Evolutionary conservation across 2,888 invertebrate genomes (phyloP), one percentile per base, ranked within the genome.

Genomic region (Tortrix viridana): DNA sequence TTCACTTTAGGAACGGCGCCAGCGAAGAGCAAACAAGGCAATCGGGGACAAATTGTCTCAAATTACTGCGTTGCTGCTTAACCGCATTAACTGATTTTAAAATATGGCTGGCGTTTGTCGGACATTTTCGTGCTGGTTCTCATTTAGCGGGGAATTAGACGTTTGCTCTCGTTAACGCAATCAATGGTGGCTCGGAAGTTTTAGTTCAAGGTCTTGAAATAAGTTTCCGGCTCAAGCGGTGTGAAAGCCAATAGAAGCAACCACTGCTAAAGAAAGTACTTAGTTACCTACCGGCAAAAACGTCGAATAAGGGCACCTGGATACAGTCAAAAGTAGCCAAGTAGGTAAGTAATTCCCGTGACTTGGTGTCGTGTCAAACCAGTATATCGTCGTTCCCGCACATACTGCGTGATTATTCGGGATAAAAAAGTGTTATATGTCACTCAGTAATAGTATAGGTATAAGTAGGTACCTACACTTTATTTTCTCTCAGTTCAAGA

Each of bases 21-120:
- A 75, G 74, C 79, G 80, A 86, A 82, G 80, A 78, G 73, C 81
- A 80, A 79, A 88, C 84, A 80, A 81, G 86, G 74, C 78, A 81
- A 82, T 82, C 76, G 72, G 74, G 76, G 67, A 70, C 73, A 85
- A 89, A 89, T 89, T 89, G 87, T 77, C 85, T 85, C 77, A 82
- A 88, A 86, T 81, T 81, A 81, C 79, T 75, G 80, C 86, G 81
- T 79, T 84, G 82, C 84, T 82, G 82, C 79, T 83, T 84, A 85
- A 87, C 76, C 76, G 76, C 76, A 86, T 89, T 88, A 88, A 79
- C 79, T 77, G 85, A 83, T 88, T 89, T 88, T 75, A 84, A 81
- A 81, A 82, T 82, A 76, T 80, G 75, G 77, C 71, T 71, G 69
- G 69, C 71, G 41, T 50, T 26, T 57, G 26, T 19, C 52, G 46